A percentile compares a stretch with the other conserved stretches of the same genome.
Conservation (phyloP, 2,113 vertebrate genomes). For the Mirounga angustirostris region DNA sequence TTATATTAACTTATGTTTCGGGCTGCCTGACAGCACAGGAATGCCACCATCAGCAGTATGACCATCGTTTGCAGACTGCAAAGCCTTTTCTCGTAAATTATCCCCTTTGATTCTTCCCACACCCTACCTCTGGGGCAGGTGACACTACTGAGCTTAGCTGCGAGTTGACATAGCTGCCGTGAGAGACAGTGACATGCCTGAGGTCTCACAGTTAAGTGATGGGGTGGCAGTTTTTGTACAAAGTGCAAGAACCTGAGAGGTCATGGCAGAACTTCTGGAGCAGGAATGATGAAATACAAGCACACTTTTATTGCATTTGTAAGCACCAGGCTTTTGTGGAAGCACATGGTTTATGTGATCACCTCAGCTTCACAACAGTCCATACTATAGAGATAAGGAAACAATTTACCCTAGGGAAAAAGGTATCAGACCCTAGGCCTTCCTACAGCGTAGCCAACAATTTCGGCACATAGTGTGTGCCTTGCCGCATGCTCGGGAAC, state of each 20-base stretch:
- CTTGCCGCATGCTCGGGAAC: fast-evolving
- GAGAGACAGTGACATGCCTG: not conserved
- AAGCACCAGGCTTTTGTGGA: not conserved
- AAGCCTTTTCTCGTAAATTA: not conserved
- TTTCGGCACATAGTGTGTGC: not conserved
- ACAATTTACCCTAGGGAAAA: not conserved
- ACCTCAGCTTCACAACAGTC: not conserved
- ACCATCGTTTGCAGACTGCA: not conserved
- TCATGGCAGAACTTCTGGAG: not conserved
- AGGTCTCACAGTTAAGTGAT: not conserved
- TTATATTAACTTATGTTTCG: not conserved
- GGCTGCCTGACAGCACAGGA: not conserved
- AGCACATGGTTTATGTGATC: not conserved
- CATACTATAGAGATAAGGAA: not conserved
- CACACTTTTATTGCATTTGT: not conserved
- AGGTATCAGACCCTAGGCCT: not conserved
- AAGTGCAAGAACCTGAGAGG: not conserved
- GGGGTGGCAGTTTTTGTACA: not conserved
- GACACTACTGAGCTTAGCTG: not conserved
- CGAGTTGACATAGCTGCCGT: not conserved
- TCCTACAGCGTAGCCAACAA: not conserved
- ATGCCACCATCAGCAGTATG: not conserved
- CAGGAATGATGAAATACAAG: not conserved
- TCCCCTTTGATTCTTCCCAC: not conserved
- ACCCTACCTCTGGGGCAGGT: not conserved